Conservation (phyloP, 2,113 vertebrate species). For the Dasyornis broadbenti region DNA sequence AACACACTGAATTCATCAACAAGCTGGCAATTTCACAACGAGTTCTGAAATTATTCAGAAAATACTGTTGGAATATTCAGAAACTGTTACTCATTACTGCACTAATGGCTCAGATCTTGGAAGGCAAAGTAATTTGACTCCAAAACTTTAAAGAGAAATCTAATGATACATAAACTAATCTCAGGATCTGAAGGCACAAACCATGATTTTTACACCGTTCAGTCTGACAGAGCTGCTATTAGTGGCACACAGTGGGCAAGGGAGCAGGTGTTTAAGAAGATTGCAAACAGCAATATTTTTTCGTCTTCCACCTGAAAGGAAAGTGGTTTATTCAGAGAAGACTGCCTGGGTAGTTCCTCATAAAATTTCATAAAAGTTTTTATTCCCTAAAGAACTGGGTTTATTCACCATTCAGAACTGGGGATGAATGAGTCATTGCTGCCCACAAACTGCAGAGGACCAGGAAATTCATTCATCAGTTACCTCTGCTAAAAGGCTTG, state of each 20-base stretch:
- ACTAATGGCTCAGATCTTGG: not conserved
- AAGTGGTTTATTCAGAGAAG: not conserved
- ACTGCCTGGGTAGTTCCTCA: not conserved
- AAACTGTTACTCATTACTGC: not conserved
- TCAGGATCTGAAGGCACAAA: not conserved
- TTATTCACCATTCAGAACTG: not conserved
- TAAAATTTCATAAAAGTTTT: not conserved
- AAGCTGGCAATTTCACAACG: not conserved
- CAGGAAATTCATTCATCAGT: not conserved
- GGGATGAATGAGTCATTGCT: not conserved
- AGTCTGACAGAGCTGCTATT: not conserved
- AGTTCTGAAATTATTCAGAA: not conserved
- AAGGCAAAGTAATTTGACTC: not conserved
- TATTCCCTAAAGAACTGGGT: not conserved
- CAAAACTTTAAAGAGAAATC: not conserved
- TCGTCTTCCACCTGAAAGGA: not conserved
- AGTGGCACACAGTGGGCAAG: not conserved
- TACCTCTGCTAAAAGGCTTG: not conserved
- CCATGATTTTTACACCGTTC: not conserved
- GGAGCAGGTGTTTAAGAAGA: conserved; percentile 1
- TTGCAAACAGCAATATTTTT: not conserved
- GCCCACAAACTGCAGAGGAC: not conserved
- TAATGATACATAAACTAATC: not conserved
- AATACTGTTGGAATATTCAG: conserved; percentile 16
- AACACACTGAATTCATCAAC: not conserved